Evolutionary conservation across 2,797 vertebrate species (phyloP).

Genomic region (Sebastes kiyomatsui): DNA sequence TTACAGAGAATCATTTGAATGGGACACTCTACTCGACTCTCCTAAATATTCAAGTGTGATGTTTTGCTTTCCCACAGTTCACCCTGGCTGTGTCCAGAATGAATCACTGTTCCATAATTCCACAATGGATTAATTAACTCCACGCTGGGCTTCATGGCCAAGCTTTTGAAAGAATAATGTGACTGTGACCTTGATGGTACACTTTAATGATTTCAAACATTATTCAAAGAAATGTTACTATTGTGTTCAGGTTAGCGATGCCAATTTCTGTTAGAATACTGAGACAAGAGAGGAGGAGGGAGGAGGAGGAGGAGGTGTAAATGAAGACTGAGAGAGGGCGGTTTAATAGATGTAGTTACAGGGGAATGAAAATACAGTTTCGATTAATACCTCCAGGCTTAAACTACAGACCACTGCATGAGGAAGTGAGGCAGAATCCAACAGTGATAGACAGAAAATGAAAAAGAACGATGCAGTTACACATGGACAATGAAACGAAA

Average conservation of each 20-base stretch:
- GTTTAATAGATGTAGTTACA: conserved; percentile 12
- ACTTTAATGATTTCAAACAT: not conserved
- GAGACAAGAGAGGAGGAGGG: not conserved
- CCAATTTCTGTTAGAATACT: not conserved
- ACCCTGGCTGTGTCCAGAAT: not conserved
- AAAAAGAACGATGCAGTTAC: not conserved
- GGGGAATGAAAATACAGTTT: conserved; percentile 17
- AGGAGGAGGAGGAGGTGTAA: not conserved
- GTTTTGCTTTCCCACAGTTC: not conserved
- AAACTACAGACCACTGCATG: not conserved
- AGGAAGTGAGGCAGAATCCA: not conserved
- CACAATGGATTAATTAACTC: not conserved
- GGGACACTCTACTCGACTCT: not conserved
- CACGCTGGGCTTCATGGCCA: not conserved
- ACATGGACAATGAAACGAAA: not conserved
- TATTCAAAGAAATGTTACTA: not conserved
- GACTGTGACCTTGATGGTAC: not conserved
- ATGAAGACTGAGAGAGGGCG: not conserved
- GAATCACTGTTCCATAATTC: too few relatives aligned
- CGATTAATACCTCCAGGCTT: not conserved
- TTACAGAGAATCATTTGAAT: not conserved
- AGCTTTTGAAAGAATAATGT: not conserved
- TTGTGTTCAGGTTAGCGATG: not conserved
- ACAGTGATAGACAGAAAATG: not conserved
- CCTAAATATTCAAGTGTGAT: not conserved